Evolutionary conservation across 2,113 vertebrate species (phyloP).

Genomic region (Shinisaurus crocodilurus): DNA sequence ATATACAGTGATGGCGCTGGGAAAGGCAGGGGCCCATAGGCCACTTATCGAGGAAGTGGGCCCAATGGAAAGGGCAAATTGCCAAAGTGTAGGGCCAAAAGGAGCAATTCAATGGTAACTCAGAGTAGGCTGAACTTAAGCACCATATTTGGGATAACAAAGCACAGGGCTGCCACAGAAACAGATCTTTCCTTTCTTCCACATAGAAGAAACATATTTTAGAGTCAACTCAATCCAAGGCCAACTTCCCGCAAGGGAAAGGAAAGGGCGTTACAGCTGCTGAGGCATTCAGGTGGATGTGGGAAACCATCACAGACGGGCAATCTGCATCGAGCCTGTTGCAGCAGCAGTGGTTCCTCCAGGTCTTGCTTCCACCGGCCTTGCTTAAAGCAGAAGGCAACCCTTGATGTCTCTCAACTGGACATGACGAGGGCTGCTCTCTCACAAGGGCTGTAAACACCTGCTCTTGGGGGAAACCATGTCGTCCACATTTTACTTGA

Average conservation of each 20-base stretch:
- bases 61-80: neutral
- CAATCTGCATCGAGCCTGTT: neutral
- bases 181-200: neutral
- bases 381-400: neutral
- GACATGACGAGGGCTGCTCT: neutral
- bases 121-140: neutral
- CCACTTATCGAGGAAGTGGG: neutral
- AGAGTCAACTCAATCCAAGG: neutral
- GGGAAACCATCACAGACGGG: neutral
- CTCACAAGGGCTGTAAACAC: neutral
- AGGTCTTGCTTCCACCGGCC: accelerated
- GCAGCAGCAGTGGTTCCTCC: neutral
- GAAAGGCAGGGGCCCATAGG: neutral
- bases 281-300: neutral
- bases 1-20: neutral
- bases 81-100: neutral
- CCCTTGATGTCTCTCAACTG: neutral
- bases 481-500: slow-evolving; percentile 79
- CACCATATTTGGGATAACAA: neutral
- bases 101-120: neutral
- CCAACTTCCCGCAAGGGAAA: neutral
- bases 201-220: neutral
- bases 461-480: neutral
- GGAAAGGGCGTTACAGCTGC: neutral
- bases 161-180: accelerated